Base-by-base conservation (phyloP, 2,113 vertebrate species). In the Balaeniceps rex region DNA sequence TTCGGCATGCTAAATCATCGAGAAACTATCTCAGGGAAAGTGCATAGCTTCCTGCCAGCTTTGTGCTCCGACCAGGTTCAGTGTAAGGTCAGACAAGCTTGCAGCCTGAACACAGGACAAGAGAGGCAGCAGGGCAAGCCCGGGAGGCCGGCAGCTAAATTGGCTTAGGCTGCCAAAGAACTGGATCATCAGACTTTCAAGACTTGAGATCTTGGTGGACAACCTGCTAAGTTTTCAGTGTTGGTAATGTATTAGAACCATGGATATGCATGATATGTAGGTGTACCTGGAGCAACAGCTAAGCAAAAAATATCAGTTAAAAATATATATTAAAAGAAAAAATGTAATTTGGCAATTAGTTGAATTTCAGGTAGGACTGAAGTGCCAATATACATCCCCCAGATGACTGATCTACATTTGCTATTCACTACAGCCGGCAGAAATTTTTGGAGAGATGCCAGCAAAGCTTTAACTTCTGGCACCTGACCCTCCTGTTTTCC, bases 21-120 rank as follows among this genome's bases (percentile, higher is more conserved):
- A 87, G 91, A 96, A 96, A 91, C 90, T n/a, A 86, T 93, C 93
- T 83, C 81, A 61, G 84, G 75, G 14, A 0, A 89, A 87, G 81
- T 36, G 54, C 70, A 34, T 0, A 80, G 91, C 70, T 93, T 87
- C 81, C 91, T 95, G 94, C 91, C 94, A 96, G 95, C 70, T 85
- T 49, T 96, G 60, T 40, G 83, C 87, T 94, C 78, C n/a, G 2
- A 72, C 80, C 22, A 83, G 84, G 94, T 95, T 96, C 96, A 97
- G 87, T 22, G 58, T 83, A 76, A 96, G 96, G 96, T 96, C 96
- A 96, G 78, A 88, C 70, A 57, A 90, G 82, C 90, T 93, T 58
- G 65, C 12, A 74, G 94, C 63, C 66, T 76, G 89, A 90, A 76
- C 3, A 12, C 61, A 49, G 78, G 66, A 70, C 84, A 69, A 25